Evolutionary conservation across 2,888 invertebrate species (phyloP).

Genomic region (Caprella mutica): DNA sequence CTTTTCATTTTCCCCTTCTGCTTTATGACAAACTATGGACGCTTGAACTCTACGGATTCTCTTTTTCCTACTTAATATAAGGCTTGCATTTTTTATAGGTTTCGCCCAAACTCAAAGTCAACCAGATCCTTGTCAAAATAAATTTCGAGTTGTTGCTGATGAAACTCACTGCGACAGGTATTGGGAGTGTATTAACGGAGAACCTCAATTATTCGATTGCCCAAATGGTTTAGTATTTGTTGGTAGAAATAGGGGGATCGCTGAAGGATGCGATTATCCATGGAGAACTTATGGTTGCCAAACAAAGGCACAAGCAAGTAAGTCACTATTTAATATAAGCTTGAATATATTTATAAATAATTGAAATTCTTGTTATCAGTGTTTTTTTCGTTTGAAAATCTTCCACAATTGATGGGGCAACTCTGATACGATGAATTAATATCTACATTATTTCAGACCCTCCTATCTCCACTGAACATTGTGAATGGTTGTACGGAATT

Average conservation of each 20-base stretch:
- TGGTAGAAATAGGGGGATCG: slow-evolving; percentile 73
- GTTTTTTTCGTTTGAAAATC: too few species aligned
- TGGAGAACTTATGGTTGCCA: slow-evolving; percentile 74
- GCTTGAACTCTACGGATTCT: neutral
- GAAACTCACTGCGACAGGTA: slow-evolving; percentile 69
- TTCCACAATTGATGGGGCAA: too few species aligned
- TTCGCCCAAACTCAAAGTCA: slow-evolving; percentile 33
- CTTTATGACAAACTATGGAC: too few species aligned
- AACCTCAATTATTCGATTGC: slow-evolving; percentile 73
- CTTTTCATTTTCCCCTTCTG: too few species aligned
- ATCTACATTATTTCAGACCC: slow-evolving; percentile 54
- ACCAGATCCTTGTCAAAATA: slow-evolving; percentile 66
- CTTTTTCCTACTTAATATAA: slow-evolving; percentile 11
- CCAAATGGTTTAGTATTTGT: slow-evolving; percentile 83
- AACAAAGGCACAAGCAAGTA: slow-evolving; percentile 57
- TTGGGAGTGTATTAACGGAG: slow-evolving; percentile 77
- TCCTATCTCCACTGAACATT: slow-evolving; percentile 71
- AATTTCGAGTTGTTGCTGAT: slow-evolving; percentile 62
- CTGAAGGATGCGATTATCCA: slow-evolving; percentile 79
- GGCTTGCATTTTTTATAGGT: slow-evolving; percentile 10
- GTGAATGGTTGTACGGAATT: slow-evolving; percentile 85
- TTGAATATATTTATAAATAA: too few species aligned
- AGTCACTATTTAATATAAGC: too few species aligned
- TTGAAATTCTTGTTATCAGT: too few species aligned
- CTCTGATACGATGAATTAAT: too few species aligned